Evolutionary conservation across 2,888 invertebrate genomes (phyloP).

Genomic region (Apodemia mormo): DNA sequence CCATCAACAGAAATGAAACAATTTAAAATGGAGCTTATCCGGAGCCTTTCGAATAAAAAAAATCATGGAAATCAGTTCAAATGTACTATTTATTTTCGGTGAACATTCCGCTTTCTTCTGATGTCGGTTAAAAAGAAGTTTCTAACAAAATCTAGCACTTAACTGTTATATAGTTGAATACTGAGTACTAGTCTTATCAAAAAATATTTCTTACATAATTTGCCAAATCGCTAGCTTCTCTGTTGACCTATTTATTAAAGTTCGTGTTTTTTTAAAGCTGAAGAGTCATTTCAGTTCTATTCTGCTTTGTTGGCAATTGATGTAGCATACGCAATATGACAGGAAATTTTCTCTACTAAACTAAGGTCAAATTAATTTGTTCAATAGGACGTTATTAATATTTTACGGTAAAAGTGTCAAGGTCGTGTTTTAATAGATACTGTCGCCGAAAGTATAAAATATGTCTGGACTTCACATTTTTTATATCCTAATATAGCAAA

Average conservation of each 20-base stretch:
- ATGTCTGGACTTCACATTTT: background rate
- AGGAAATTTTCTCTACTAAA: background rate
- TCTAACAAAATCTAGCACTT: too few species aligned
- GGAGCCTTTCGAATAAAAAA: too few species aligned
- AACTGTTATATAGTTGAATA: too few species aligned
- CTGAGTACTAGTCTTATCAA: too few species aligned
- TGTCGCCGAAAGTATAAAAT: conserved; percentile 10
- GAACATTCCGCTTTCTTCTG: too few species aligned
- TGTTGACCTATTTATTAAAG: conserved; percentile 4
- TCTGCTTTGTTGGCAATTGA: conserved; percentile 5
- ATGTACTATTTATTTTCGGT: too few species aligned
- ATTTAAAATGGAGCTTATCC: too few species aligned
- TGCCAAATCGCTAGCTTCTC: background rate
- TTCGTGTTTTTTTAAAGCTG: background rate
- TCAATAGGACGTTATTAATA: conserved; percentile 18
- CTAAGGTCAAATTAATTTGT: conserved; percentile 22
- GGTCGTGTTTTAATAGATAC: background rate
- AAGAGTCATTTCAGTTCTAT: conserved; percentile 6
- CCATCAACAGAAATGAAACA: too few species aligned
- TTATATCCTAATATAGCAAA: too few species aligned
- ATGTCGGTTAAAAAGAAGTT: too few species aligned
- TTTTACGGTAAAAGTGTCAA: conserved; percentile 7
- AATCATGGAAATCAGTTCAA: too few species aligned
- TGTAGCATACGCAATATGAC: background rate
- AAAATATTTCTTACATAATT: too few species aligned